Conservation (phyloP, 2,113 vertebrate genomes). For the Hippolais icterina region DNA sequence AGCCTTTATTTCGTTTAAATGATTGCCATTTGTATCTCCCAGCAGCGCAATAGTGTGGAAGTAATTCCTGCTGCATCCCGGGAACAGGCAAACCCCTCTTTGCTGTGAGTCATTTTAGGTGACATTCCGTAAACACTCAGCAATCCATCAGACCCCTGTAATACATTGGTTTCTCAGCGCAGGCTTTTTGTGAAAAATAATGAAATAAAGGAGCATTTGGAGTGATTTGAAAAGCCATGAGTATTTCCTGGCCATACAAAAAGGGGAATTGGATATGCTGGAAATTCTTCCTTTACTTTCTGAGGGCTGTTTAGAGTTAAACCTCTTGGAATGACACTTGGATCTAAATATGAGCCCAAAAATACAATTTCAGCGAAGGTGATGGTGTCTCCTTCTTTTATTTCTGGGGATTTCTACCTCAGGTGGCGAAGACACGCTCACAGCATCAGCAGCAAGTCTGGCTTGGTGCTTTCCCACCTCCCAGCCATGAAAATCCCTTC, state of each 20-base stretch:
- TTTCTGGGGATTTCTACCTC: neutral
- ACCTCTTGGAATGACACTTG: neutral
- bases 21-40: constrained; percentile 25
- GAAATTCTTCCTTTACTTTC: neutral
- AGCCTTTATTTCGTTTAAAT: constrained; percentile 12
- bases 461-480: neutral
- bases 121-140: constrained; percentile 16
- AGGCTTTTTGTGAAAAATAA: neutral
- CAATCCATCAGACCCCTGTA: constrained; percentile 37
- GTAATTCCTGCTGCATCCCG: neutral
- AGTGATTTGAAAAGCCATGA: neutral
- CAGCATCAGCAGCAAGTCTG: neutral
- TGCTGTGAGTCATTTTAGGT: constrained; percentile 51
- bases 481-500: neutral
- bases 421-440: neutral
- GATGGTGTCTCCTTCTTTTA: neutral
- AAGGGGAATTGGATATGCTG: rapidly evolving
- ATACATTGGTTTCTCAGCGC: neutral
- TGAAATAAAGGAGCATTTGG: neutral
- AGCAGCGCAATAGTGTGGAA: neutral
- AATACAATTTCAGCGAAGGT: neutral
- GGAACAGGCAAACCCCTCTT: constrained; percentile 24
- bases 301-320: neutral
- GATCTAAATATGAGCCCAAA: neutral
- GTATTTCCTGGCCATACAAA: neutral